Evolutionary conservation across 2,113 vertebrate genomes (phyloP).

Genomic region (Dromiciops gliroides): DNA sequence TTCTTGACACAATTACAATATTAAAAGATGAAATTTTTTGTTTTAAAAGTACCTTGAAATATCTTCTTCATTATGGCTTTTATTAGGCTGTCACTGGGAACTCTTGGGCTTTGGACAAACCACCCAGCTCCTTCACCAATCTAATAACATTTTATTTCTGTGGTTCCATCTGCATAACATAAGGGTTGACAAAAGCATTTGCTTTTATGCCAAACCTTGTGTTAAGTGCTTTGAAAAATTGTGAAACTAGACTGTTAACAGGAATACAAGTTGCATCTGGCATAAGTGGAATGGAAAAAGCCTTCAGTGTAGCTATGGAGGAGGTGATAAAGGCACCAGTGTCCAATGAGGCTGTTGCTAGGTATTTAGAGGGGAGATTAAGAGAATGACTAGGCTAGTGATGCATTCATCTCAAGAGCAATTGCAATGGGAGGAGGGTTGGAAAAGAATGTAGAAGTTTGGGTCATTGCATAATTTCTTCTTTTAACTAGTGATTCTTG

Average conservation of each 20-base stretch:
- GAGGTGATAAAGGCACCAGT: not conserved
- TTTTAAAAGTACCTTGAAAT: not conserved
- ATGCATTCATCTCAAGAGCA: not conserved
- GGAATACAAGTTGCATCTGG: not conserved
- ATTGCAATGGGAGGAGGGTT: not conserved
- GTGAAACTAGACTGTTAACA: not conserved
- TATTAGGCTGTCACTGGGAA: not conserved
- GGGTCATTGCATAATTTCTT: not conserved
- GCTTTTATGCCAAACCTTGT: accelerated
- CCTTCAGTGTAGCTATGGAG: not conserved
- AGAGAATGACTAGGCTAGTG: not conserved
- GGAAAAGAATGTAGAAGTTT: not conserved
- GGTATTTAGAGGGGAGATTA: not conserved
- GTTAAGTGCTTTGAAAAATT: not conserved
- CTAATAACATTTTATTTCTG: not conserved
- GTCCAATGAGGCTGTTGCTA: not conserved
- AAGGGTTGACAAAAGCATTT: not conserved
- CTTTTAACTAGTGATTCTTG: not conserved
- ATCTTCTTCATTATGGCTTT: not conserved
- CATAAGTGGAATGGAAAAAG: not conserved
- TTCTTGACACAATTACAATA: not conserved
- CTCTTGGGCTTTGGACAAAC: not conserved
- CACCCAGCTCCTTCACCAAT: not conserved
- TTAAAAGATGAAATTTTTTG: not conserved
- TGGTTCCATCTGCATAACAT: not conserved